These are phyloP conservation scores for Azemiops feae DNA, from an alignment of 2,113 vertebrate genomes.

Conservation along the genomic window DNA sequence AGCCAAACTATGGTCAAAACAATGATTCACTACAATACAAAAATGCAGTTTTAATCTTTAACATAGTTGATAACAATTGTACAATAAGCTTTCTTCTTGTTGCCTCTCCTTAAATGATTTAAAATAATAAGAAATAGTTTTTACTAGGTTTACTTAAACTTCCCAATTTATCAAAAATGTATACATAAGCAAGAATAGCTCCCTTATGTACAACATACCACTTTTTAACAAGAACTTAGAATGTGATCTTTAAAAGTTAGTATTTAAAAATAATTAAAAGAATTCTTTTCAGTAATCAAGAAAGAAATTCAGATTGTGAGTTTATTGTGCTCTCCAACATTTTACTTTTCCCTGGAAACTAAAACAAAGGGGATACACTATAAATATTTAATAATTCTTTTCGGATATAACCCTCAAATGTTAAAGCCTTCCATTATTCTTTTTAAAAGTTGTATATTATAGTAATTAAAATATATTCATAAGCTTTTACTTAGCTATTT, in stretches of 20 bases:
- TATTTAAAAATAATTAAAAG: not conserved
- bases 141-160: not conserved
- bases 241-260: not conserved
- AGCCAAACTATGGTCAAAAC: not conserved
- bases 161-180: not conserved
- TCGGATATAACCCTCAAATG: not conserved
- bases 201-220: not conserved
- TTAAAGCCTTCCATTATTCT: not conserved
- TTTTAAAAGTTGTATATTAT: not conserved
- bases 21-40: not conserved
- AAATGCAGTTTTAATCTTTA: constrained; percentile 10
- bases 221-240: not conserved
- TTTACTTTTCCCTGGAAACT: not conserved
- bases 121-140: constrained; percentile 11
- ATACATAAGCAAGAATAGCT: not conserved
- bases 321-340: not conserved
- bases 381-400: not conserved
- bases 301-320: not conserved
- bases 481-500: not conserved
- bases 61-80: not conserved
- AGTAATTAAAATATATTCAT: not conserved
- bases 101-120: constrained; percentile 1
- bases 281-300: not conserved
- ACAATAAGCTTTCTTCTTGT: not conserved
- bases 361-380: not conserved